Percentiles rank a stretch among this genome's conserved stretches.
Evolutionary conservation across 2,888 invertebrate species (phyloP).

Genomic region (Deilephila porcellus): DNA sequence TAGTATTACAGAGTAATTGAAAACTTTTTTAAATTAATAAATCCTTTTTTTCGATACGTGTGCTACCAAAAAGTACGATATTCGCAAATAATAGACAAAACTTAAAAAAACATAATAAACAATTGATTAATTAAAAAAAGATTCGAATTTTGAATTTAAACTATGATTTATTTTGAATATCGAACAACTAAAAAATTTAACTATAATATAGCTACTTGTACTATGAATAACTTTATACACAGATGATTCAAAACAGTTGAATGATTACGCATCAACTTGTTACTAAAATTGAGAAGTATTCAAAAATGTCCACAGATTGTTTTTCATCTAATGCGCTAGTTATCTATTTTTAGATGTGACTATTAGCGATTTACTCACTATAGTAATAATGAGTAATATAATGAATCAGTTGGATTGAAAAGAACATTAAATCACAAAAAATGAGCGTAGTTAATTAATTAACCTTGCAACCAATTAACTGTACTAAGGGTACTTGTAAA

Average conservation of each 20-base stretch:
- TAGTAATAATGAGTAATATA: neutral
- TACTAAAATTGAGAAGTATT: slow-evolving; percentile 5
- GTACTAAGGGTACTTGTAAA: too few relatives aligned
- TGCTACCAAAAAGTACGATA: too few relatives aligned
- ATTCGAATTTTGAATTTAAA: too few relatives aligned
- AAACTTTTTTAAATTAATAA: neutral
- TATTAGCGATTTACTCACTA: neutral
- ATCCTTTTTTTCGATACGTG: too few relatives aligned
- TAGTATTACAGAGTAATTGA: neutral
- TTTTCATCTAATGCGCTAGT: neutral
- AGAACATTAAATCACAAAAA: neutral
- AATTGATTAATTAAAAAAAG: too few relatives aligned
- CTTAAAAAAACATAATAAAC: too few relatives aligned
- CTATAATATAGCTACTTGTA: too few relatives aligned
- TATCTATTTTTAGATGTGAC: neutral
- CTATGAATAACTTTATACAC: neutral
- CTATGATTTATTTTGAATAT: too few relatives aligned
- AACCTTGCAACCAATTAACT: too few relatives aligned
- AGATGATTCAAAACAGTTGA: slow-evolving; percentile 1
- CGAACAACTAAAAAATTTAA: too few relatives aligned
- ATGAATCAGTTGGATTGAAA: neutral
- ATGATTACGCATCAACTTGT: neutral
- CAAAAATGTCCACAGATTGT: neutral
- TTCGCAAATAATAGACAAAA: too few relatives aligned
- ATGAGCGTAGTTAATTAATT: too few relatives aligned